Conservation (phyloP, 2,888 invertebrate genomes). For the Cyaniris semiargus region DNA sequence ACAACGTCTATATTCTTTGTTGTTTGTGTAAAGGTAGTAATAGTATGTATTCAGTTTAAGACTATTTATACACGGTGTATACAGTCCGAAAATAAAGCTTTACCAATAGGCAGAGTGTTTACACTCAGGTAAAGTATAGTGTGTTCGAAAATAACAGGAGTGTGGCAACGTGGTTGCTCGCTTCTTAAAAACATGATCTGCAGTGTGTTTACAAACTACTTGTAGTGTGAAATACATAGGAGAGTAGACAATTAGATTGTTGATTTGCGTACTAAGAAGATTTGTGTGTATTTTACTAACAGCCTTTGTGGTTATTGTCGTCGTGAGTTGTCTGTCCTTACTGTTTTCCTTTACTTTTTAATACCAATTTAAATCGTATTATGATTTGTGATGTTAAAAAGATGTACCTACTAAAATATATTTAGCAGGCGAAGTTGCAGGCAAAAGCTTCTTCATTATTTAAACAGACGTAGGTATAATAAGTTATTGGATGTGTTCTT, state of each 20-base stretch:
- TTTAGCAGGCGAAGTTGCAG: neutral
- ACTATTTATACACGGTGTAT: slow-evolving; percentile 3
- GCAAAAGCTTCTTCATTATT: neutral
- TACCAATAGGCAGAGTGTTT: slow-evolving; percentile 20
- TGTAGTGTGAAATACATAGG: neutral
- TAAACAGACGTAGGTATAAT: slow-evolving; percentile 14
- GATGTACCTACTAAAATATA: neutral
- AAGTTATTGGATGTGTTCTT: slow-evolving; percentile 36
- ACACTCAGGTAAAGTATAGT: slow-evolving; percentile 36
- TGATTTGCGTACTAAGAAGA: neutral
- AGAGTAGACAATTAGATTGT: neutral
- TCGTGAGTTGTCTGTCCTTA: neutral
- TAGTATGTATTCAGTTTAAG: slow-evolving; percentile 9
- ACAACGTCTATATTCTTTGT: slow-evolving; percentile 9
- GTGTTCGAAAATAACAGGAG: slow-evolving; percentile 37
- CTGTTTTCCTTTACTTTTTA: neutral
- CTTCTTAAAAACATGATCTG: slow-evolving; percentile 36
- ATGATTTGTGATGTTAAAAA: no score
- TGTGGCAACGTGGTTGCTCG: slow-evolving; percentile 38
- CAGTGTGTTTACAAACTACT: slow-evolving; percentile 11
- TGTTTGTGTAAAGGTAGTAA: slow-evolving; percentile 15
- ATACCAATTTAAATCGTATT: neutral
- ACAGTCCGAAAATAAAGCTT: slow-evolving; percentile 26
- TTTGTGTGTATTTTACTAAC: no score
- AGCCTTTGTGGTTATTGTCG: no score